phyloP scores from a whole-genome alignment of 2,113 vertebrate species.

The Cyanoramphus novaezelandiae region DNA sequence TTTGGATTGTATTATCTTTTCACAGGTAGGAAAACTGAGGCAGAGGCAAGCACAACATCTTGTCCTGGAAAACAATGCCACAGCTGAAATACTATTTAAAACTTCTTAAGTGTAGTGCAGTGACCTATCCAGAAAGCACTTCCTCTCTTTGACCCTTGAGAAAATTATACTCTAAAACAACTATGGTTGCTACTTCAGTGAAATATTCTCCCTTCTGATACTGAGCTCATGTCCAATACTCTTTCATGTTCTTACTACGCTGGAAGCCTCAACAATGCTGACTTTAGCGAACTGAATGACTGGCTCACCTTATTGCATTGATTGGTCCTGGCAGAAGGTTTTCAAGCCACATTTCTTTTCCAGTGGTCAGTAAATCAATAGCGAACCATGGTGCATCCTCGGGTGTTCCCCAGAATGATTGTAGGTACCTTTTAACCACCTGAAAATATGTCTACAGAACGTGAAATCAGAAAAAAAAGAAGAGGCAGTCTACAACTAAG shows the following conservation, averaged over 20 bases:
- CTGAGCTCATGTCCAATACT: background rate
- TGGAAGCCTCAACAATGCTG: background rate
- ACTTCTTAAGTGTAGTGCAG: background rate
- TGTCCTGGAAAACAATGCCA: background rate
- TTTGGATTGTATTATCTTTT: background rate
- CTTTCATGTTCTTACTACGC: background rate
- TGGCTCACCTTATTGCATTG: background rate
- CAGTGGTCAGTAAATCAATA: conserved; percentile 6
- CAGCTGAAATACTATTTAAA: background rate
- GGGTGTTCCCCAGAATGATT: background rate
- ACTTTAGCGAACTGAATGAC: background rate
- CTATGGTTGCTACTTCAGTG: background rate
- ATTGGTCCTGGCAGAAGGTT: background rate
- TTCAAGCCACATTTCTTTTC: conserved; percentile 4
- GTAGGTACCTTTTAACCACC: background rate
- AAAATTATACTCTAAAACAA: background rate
- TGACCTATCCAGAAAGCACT: background rate
- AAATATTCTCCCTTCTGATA: background rate
- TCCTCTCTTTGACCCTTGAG: background rate
- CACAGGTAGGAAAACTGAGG: background rate
- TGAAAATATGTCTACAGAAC: background rate
- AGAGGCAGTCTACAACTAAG: background rate
- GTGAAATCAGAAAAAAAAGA: background rate
- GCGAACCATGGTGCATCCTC: background rate
- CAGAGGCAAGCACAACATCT: background rate